Base-by-base conservation (phyloP, 1,140 invertebrate genomes). In the Zophobas atratus region DNA sequence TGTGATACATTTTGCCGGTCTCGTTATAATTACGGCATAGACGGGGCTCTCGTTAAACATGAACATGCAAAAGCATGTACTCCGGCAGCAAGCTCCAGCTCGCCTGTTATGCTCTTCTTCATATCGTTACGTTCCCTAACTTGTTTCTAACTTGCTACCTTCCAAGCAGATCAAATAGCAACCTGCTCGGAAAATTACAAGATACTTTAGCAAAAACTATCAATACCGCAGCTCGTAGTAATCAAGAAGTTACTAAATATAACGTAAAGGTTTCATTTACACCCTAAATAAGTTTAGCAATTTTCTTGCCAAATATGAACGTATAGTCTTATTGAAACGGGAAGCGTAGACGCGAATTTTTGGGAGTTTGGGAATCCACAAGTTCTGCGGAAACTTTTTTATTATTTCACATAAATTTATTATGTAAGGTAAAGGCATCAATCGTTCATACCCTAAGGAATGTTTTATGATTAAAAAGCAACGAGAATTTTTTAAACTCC, bases 131-230 rank as follows among this genome's bases (percentile, higher is more conserved):
- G 53, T 51, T 39, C 53, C 41, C 41, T 38, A 56, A 73, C 71
- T 73, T 73, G 38, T 56, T 55, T 39, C 34, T 53, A 73, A 56
- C 49, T 73, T 51, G 35, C 35, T 56, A 48, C 51, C 33, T 73
- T 73, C 36, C 71, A 73, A 56, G 39, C 49, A 53, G 71, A 73
- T 73, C 71, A 73, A 33, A 73, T 67, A 67, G 39, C 60, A 67
- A 43, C 38, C 60, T 67, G 20, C 60, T 67, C 39, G 20, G 32
- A 20, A 20, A 67, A 67, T 43, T 67, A 36, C 33, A 6, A 6
- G 34, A 6, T n/a, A 39, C 60, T 67, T 67, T 43, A 41, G 60
- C 60, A 67, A 67, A 67, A 67, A 67, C 39, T 67, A 36, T 67
- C 39, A 36, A 67, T 67, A 67, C 33, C 43, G 39, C 20, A 67